These are phyloP conservation scores for Lagenorhynchus albirostris DNA, from an alignment of 2,113 vertebrate genomes.

Conservation along the genomic window DNA sequence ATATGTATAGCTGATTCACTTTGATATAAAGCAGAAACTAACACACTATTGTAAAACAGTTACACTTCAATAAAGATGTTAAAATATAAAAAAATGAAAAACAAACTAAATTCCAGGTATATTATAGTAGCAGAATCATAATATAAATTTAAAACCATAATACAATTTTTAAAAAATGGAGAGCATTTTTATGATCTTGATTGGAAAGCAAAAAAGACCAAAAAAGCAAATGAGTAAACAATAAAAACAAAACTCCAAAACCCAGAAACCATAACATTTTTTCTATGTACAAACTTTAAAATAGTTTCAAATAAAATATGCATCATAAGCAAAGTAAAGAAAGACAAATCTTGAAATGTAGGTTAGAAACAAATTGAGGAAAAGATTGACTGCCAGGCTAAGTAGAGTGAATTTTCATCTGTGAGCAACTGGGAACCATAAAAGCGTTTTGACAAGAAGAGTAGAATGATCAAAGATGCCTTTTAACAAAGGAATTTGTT, in stretches of 20 bases:
- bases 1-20: no score
- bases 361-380: neutral
- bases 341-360: neutral
- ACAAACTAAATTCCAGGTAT: neutral
- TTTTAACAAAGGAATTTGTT: slow-evolving; percentile 46
- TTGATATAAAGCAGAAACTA: no score
- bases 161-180: neutral
- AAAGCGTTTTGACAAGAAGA: slow-evolving; percentile 44
- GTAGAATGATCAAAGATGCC: slow-evolving; percentile 46
- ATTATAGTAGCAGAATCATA: neutral
- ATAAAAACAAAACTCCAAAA: neutral
- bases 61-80: no score
- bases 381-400: neutral
- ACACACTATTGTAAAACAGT: no score
- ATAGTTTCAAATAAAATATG: slow-evolving; percentile 24
- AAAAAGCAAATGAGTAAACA: neutral
- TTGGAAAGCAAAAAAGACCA: neutral
- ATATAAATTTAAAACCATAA: neutral
- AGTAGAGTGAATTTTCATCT: slow-evolving; percentile 32
- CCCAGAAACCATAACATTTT: neutral
- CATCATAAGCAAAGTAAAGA: slow-evolving; percentile 9
- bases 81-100: no score
- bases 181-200: neutral
- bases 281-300: neutral
- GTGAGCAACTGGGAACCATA: neutral